Evolutionary conservation across 2,797 vertebrate genomes (phyloP).

Genomic region (Rhinatrema bivittatum): DNA sequence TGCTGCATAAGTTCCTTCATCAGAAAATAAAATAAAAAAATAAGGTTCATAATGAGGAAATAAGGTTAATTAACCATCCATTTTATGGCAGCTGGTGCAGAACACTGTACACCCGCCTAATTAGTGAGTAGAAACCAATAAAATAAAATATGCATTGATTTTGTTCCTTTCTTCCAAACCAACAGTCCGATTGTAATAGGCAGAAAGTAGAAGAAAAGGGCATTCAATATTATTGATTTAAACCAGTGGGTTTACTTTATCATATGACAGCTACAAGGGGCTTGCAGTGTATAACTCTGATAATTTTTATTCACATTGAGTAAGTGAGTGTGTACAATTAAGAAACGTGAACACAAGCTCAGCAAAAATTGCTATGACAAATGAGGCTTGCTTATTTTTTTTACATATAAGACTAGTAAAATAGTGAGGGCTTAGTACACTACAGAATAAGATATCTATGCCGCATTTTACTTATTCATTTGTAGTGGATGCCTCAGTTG

Average conservation of each 20-base stretch:
- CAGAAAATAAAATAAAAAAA: too few species aligned
- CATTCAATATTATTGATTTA: slow-evolving; percentile 5
- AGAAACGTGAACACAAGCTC: neutral
- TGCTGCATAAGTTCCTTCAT: too few species aligned
- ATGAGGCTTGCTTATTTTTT: neutral
- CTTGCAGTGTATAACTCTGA: accelerated
- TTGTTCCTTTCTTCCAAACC: neutral
- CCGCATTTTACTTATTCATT: too few species aligned
- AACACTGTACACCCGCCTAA: accelerated
- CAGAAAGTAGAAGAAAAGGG: accelerated
- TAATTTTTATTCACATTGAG: accelerated
- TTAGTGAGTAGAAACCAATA: neutral
- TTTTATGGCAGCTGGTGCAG: accelerated
- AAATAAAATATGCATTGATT: neutral
- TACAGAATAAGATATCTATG: too few species aligned
- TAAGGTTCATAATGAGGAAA: too few species aligned
- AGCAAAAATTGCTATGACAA: neutral
- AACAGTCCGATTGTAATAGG: neutral
- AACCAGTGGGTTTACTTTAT: neutral
- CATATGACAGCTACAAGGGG: neutral
- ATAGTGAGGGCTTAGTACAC: too few species aligned
- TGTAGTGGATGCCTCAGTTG: too few species aligned
- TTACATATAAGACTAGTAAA: too few species aligned
- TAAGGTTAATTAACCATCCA: too few species aligned
- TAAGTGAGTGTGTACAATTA: neutral